Conservation (phyloP, 2,888 invertebrate species). For the Cyrtodaria siliqua region DNA sequence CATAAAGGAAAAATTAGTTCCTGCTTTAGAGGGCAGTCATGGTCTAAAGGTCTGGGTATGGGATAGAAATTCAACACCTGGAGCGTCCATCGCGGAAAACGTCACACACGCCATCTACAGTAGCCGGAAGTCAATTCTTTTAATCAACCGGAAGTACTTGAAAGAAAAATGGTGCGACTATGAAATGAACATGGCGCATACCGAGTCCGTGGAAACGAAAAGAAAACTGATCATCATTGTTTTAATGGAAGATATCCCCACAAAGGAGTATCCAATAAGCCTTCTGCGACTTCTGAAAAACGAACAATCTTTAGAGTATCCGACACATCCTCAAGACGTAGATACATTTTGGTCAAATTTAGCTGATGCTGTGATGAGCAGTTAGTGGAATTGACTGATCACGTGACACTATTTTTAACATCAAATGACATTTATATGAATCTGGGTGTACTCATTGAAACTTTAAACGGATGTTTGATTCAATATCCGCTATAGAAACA, state of each 20-base stretch:
- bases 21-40: conserved; percentile 36
- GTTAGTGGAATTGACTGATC: too few species aligned
- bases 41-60: conserved; percentile 45
- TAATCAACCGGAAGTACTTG: conserved; percentile 45
- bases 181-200: conserved; percentile 59
- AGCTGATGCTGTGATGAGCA: conserved; percentile 9
- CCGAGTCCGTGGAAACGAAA: conserved; percentile 42
- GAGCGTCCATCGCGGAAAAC: conserved; percentile 52
- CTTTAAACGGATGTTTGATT: too few species aligned
- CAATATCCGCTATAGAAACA: too few species aligned
- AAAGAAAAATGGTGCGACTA: conserved; percentile 58
- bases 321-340: conserved; percentile 20
- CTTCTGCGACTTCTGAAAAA: conserved; percentile 32
- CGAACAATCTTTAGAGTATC: conserved; percentile 37
- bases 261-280: conserved; percentile 29
- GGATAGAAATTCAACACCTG: conserved; percentile 52
- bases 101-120: conserved; percentile 55
- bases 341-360: conserved; percentile 51
- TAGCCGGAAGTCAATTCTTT: conserved; percentile 52
- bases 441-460: too few species aligned
- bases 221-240: conserved; percentile 53
- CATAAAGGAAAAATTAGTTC: conserved; percentile 46
- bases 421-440: too few species aligned
- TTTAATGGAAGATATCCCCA: conserved; percentile 27
- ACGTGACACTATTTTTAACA: too few species aligned